Conservation (phyloP, 37 sponge, comb jelly and placozoan genomes). For the Oopsacas minuta region DNA sequence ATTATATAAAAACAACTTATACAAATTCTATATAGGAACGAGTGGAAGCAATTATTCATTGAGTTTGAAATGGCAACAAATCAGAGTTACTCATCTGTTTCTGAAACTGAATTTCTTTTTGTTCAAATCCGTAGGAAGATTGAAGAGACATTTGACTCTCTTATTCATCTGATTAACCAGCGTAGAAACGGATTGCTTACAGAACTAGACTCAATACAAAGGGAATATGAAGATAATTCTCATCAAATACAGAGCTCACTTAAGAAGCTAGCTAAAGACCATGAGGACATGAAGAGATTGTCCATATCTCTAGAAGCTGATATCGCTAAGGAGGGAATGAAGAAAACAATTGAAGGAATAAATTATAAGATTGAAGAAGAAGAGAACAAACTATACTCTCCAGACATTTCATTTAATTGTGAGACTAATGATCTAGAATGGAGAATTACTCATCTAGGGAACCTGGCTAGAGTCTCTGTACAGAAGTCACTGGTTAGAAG, state of each 20-base stretch:
- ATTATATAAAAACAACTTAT: no score
- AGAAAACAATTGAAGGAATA: background rate
- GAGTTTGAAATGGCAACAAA: background rate
- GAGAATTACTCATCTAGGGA: background rate
- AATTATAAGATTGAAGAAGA: background rate
- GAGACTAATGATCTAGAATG: background rate
- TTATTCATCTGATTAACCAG: background rate
- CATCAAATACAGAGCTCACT: background rate
- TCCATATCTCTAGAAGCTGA: background rate
- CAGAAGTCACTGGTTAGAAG: background rate
- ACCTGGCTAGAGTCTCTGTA: background rate
- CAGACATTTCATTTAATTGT: slow-evolving; percentile 12
- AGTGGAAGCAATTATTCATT: no score
- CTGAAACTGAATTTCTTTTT: background rate
- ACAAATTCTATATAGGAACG: no score
- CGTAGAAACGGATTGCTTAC: background rate
- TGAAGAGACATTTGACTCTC: background rate
- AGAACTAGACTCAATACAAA: background rate
- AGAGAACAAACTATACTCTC: background rate
- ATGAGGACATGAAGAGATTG: background rate
- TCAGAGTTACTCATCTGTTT: background rate
- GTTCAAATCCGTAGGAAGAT: background rate
- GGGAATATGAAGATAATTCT: background rate
- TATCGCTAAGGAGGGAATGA: background rate
- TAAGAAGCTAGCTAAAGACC: background rate